These are phyloP conservation scores for Ectemnius cavifrons DNA, from an alignment of 2,888 invertebrate genomes.

Conservation along the genomic window DNA sequence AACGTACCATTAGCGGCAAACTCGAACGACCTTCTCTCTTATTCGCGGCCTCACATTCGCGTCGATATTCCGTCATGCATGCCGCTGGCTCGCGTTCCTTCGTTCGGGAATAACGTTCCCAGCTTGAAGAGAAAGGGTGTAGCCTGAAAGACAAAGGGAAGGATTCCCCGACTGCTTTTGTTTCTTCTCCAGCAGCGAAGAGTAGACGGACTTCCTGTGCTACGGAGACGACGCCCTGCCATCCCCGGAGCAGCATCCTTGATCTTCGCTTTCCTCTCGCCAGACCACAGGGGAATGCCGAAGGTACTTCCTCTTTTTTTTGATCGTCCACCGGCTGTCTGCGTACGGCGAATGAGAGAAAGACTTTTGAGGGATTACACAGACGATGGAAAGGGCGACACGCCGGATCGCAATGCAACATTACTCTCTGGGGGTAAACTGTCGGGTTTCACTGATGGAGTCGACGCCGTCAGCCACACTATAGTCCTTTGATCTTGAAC, in stretches of 20 bases:
- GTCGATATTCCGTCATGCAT: slow-evolving; percentile 41
- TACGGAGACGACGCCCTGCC: background rate
- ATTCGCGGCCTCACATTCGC: slow-evolving; percentile 23
- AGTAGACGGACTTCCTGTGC: slow-evolving; percentile 22
- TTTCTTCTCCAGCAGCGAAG: slow-evolving; percentile 33
- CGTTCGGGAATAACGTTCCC: slow-evolving; percentile 53
- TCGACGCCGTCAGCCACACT: background rate
- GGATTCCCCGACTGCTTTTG: slow-evolving; percentile 49
- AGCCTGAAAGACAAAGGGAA: slow-evolving; percentile 54
- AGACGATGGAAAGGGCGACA: slow-evolving; percentile 4
- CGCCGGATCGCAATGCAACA: slow-evolving; percentile 7
- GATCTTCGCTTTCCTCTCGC: slow-evolving; percentile 31
- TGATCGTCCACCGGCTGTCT: slow-evolving; percentile 7
- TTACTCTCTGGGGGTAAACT: slow-evolving; percentile 1
- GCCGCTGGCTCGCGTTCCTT: slow-evolving; percentile 35
- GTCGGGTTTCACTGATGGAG: background rate
- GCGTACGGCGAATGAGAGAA: background rate
- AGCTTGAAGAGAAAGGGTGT: slow-evolving; percentile 46
- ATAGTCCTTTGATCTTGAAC: background rate
- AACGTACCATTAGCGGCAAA: slow-evolving; percentile 62
- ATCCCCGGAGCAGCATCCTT: slow-evolving; percentile 28
- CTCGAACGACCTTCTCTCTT: slow-evolving; percentile 3
- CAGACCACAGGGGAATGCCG: background rate
- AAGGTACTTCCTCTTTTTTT: slow-evolving; percentile 5
- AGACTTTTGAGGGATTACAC: slow-evolving; percentile 32